These are phyloP conservation scores for Himalopsyche japonica DNA, from an alignment of 2,888 invertebrate genomes.

Conservation along the genomic window DNA sequence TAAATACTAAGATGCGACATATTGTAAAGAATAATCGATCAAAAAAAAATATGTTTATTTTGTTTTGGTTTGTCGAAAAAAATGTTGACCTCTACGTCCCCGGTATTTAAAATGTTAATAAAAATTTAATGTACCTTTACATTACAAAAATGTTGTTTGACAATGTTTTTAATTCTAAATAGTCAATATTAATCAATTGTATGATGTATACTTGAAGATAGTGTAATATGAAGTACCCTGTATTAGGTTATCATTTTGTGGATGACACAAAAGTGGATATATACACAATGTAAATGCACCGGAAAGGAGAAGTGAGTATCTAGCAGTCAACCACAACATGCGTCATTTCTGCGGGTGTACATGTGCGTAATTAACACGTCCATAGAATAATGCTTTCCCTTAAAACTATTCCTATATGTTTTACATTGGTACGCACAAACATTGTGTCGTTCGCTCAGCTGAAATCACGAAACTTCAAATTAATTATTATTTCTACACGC, in stretches of 20 bases:
- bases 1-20: too few species aligned
- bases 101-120: too few species aligned
- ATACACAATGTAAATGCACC: background rate
- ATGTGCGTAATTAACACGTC: background rate
- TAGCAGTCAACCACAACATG: background rate
- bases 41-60: too few species aligned
- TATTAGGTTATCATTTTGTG: background rate
- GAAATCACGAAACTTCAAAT: background rate
- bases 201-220: too few species aligned
- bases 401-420: background rate
- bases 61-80: too few species aligned
- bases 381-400: background rate
- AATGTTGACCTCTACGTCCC: too few species aligned
- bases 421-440: background rate
- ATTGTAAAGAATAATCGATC: too few species aligned
- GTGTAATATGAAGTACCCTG: too few species aligned
- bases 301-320: background rate
- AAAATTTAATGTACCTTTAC: too few species aligned
- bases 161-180: too few species aligned
- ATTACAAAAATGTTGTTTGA: too few species aligned
- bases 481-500: background rate
- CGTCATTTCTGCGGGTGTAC: background rate
- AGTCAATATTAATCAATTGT: too few species aligned
- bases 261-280: background rate
- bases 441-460: background rate